Evolutionary conservation across 2,888 invertebrate genomes (phyloP).

Genomic region (Lysandra coridon): DNA sequence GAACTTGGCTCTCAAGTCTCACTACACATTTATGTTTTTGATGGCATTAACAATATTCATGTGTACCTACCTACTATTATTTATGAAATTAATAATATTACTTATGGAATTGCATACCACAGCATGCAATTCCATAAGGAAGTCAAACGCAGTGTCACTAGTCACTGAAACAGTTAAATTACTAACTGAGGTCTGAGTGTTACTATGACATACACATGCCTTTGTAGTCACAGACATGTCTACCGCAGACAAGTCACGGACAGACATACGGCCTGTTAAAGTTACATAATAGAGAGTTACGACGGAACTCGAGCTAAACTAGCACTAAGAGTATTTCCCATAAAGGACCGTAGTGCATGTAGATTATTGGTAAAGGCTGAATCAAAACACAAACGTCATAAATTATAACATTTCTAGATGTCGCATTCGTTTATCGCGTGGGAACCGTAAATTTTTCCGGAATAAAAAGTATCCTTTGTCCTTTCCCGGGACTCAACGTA

Average conservation of each 20-base stretch:
- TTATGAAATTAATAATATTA: too few relatives aligned
- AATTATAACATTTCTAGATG: too few relatives aligned
- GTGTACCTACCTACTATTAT: too few relatives aligned
- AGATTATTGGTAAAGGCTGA: neutral
- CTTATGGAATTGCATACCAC: neutral
- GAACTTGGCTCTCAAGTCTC: too few relatives aligned
- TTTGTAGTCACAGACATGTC: conserved; percentile 18
- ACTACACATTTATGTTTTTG: too few relatives aligned
- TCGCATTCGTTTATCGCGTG: too few relatives aligned
- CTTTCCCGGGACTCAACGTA: too few relatives aligned
- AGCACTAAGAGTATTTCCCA: neutral
- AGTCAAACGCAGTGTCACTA: conserved; percentile 4
- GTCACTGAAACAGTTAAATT: conserved; percentile 12
- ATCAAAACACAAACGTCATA: too few relatives aligned
- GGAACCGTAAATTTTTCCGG: too few relatives aligned
- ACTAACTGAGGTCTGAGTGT: neutral
- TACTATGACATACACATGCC: neutral
- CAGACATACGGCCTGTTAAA: conserved; percentile 18
- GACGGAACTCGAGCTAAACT: neutral
- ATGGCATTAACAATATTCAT: too few relatives aligned
- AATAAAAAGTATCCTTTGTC: too few relatives aligned
- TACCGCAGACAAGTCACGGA: conserved; percentile 15
- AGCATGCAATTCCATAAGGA: neutral
- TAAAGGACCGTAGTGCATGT: too few relatives aligned
- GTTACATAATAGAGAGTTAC: neutral